Percentiles rank a stretch among this genome's conserved stretches.
Conservation (phyloP, 2,797 vertebrate genomes). For the Acanthiza pusilla region DNA sequence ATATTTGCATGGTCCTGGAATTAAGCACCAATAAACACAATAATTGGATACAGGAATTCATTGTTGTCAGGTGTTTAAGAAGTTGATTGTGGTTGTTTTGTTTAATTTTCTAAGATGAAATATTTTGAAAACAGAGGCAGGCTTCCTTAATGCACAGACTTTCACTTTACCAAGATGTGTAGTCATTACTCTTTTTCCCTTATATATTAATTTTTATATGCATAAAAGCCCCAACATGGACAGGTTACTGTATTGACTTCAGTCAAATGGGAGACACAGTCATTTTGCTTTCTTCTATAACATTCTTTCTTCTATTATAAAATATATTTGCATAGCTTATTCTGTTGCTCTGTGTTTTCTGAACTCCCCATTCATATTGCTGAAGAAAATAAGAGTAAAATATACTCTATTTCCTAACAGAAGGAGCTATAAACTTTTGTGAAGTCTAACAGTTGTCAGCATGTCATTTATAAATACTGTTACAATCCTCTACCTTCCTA, state of each 20-base stretch:
- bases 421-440: conserved; percentile 72
- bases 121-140: conserved; percentile 87
- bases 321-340: conserved; percentile 68
- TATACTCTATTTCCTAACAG: conserved; percentile 70
- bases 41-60: conserved; percentile 82
- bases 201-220: conserved; percentile 52
- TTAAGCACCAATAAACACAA: conserved; percentile 76
- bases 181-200: conserved; percentile 13
- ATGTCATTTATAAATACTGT: conserved; percentile 66
- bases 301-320: conserved; percentile 62
- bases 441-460: conserved; percentile 73
- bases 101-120: conserved; percentile 76
- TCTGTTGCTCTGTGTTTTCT: conserved; percentile 66
- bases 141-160: conserved; percentile 78
- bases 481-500: conserved; percentile 70
- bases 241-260: conserved; percentile 61
- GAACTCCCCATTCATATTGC: conserved; percentile 61
- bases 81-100: conserved; percentile 68
- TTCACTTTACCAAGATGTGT: conserved; percentile 74
- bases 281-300: conserved; percentile 62
- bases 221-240: conserved; percentile 74
- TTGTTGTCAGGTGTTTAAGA: conserved; percentile 80
- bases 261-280: conserved; percentile 52
- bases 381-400: conserved; percentile 58
- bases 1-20: conserved; percentile 85